Evolutionary conservation across 2,797 vertebrate genomes (phyloP).

Genomic region (Salarias fasciatus): DNA sequence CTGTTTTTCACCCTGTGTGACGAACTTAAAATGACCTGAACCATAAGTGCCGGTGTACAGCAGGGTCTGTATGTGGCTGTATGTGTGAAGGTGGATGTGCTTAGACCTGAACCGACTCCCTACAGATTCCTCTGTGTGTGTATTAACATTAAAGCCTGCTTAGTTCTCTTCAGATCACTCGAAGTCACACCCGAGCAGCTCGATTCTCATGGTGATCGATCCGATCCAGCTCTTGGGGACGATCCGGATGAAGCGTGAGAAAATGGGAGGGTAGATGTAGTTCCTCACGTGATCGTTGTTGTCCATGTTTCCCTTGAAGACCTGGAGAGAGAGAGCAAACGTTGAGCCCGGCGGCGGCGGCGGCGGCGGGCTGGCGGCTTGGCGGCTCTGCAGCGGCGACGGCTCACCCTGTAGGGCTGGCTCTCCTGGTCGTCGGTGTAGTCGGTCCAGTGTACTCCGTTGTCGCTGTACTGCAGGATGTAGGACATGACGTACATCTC

Average conservation of each 20-base stretch:
- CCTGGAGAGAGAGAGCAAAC: conserved; percentile 68
- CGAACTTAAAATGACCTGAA: too few species aligned
- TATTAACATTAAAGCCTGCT: too few species aligned
- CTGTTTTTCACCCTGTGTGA: too few species aligned
- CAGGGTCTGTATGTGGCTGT: not conserved
- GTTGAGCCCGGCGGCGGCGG: too few species aligned
- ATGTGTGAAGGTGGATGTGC: not conserved
- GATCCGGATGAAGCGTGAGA: conserved; percentile 90
- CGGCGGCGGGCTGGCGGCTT: too few species aligned
- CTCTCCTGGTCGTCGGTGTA: conserved; percentile 82
- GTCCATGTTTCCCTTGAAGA: conserved; percentile 88
- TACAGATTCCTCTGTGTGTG: too few species aligned
- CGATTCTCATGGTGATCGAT: conserved; percentile 90
- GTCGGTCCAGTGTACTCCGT: conserved; percentile 85
- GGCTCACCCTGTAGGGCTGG: conserved; percentile 83
- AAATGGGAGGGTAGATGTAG: conserved; percentile 92
- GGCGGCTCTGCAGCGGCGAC: too few species aligned
- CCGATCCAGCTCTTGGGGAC: conserved; percentile 87
- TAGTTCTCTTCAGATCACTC: conserved; percentile 58
- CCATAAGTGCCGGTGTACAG: too few species aligned
- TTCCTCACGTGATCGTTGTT: conserved; percentile 85
- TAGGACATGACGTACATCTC: conserved; percentile 90
- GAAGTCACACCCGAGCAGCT: conserved; percentile 93
- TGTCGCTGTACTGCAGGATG: conserved; percentile 84
- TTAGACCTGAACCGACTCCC: not conserved